Evolutionary conservation across 1,140 invertebrate species (phyloP).

Genomic region (Penaeus japonicus): DNA sequence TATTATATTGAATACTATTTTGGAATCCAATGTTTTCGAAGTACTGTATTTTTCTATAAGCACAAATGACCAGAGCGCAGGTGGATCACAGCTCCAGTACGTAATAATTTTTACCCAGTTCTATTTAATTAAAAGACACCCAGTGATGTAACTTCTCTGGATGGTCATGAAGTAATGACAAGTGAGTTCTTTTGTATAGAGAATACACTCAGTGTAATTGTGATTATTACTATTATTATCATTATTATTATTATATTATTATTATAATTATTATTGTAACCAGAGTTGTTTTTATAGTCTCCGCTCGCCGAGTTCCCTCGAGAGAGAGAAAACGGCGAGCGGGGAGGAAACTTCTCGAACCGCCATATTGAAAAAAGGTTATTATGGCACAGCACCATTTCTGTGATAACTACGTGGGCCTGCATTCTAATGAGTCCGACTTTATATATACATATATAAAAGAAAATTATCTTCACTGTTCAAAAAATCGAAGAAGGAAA

Average conservation of each 20-base stretch:
- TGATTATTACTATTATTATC: no score
- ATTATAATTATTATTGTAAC: no score
- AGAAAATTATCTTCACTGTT: no score
- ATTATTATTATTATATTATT: no score
- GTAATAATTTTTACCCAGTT: neutral
- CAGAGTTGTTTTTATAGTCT: no score
- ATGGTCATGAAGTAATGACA: no score
- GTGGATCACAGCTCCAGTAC: neutral
- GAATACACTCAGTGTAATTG: no score
- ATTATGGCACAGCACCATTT: neutral
- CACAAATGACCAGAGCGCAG: neutral
- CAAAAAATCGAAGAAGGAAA: no score
- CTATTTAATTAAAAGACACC: neutral
- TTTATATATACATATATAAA: neutral
- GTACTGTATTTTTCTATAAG: conserved; percentile 7
- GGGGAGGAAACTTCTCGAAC: neutral
- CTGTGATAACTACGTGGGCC: neutral
- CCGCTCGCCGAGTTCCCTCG: neutral
- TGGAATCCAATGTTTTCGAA: conserved; percentile 8
- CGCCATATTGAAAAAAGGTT: neutral
- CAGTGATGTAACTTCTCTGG: no score
- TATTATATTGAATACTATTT: neutral
- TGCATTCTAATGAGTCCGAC: neutral
- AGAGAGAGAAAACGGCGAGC: neutral
- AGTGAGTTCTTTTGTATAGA: no score